Evolutionary conservation across 2,797 vertebrate genomes (phyloP), one percentile per base, ranked within the genome.

Genomic region (Poeciliopsis paucimaculata): DNA sequence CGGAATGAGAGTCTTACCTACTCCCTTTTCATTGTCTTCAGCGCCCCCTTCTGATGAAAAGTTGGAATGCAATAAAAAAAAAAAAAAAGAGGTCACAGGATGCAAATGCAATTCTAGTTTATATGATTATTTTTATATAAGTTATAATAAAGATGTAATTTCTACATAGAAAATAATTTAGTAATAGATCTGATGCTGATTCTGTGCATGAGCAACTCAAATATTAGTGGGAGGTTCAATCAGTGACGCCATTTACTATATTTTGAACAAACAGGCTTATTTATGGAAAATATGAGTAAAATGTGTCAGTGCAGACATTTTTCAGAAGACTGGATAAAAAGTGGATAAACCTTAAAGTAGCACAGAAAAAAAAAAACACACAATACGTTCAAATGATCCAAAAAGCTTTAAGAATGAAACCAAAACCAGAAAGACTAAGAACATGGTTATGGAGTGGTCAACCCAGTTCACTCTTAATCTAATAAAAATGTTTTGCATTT

Each of bases 1-100:
- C 1, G 43, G 34, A 34, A 2, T 43, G 1, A n/a, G 57, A 7
- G 12, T 77, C 72, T 77, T 84, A 94, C 93, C 92, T 84, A 84
- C 72, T 15, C 88, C 84, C 73, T 62, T 77, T 79, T 23, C 83
- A 18, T 82, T 79, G n/a, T 82, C 82, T 62, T 84, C 88, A 75
- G 83, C 81, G 36, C 43, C 12, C 51, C 51, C 76, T 73, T 86
- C 85, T 90, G 84, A 5, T 76, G 34, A 83, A 68, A 34, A 83
- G 10, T 83, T 53, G 73, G 72, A 73, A 79, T 5, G n/a, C 0
- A 7, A 45, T 49, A 41, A 1, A 41, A 51, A 66, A 66, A 57
- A 53, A 15, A 28, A 13, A n/a, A 53, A 53, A 53, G 75, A 55
- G n/a, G 47, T 73, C 64, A 82, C 23, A 41, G 20, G n/a, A 72